Evolutionary conservation across 2,888 invertebrate species (phyloP).

Genomic region (Clivina fossor): DNA sequence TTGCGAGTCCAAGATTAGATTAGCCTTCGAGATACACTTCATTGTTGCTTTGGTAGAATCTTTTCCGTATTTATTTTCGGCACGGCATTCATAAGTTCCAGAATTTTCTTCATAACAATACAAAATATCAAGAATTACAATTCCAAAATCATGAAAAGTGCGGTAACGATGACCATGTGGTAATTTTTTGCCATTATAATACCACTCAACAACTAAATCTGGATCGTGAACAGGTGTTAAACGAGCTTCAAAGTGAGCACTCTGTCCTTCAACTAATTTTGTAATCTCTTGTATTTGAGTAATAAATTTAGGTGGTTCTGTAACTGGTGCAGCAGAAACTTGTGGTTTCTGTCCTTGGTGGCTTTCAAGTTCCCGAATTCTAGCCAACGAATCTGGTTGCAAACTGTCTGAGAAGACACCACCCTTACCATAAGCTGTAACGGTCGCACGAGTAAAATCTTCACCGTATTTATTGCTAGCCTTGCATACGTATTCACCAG

Average conservation of each 20-base stretch:
- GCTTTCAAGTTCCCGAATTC: conserved; percentile 84
- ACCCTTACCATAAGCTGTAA: conserved; percentile 79
- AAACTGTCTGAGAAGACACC: conserved; percentile 87
- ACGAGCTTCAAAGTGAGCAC: conserved; percentile 91
- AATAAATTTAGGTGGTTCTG: conserved; percentile 85
- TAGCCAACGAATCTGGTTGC: conserved; percentile 87
- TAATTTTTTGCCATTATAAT: conserved; percentile 87
- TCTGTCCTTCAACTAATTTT: conserved; percentile 90
- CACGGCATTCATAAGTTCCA: conserved; percentile 90
- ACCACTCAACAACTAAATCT: conserved; percentile 93
- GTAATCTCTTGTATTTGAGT: conserved; percentile 84
- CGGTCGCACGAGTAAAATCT: conserved; percentile 83
- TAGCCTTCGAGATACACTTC: conserved; percentile 85
- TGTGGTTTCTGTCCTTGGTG: conserved; percentile 67
- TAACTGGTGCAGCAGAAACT: conserved; percentile 64
- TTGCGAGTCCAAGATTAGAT: conserved; percentile 89
- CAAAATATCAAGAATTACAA: conserved; percentile 91
- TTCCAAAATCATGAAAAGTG: conserved; percentile 97
- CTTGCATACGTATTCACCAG: conserved; percentile 90
- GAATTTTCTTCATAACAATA: conserved; percentile 97
- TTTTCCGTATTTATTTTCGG: conserved; percentile 87
- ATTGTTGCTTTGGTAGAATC: conserved; percentile 83
- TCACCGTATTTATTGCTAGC: conserved; percentile 91
- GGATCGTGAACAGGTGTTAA: conserved; percentile 94
- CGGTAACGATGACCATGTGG: conserved; percentile 95